Percentiles rank a stretch among this genome's conserved stretches.
These are phyloP conservation scores for Ptilodon capucinus DNA, from an alignment of 2,888 invertebrate genomes.

Conservation along the genomic window DNA sequence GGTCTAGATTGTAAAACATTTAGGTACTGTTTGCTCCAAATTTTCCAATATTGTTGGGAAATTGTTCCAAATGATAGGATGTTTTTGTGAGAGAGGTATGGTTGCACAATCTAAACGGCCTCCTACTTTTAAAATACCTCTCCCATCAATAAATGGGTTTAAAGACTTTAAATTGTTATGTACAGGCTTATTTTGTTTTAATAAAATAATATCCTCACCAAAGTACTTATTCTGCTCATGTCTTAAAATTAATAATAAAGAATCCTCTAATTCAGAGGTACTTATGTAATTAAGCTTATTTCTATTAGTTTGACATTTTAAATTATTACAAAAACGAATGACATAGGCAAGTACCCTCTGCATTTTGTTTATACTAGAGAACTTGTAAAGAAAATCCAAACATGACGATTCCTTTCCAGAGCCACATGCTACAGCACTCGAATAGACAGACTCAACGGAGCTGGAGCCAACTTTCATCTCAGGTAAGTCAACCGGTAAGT, in stretches of 20 bases:
- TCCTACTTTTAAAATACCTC: not conserved
- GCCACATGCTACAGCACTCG: not conserved
- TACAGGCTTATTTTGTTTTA: not conserved
- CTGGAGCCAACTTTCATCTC: not conserved
- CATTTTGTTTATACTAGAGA: not conserved
- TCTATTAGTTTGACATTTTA: not conserved
- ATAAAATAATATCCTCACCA: not conserved
- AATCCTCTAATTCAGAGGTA: not conserved
- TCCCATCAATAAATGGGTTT: not conserved
- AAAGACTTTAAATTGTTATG: not conserved
- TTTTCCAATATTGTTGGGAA: slow-evolving; percentile 7
- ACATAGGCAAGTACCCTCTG: not conserved
- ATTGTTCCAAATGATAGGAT: not conserved
- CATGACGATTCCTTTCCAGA: not conserved
- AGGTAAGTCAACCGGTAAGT: not conserved
- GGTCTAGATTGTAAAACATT: slow-evolving; percentile 5
- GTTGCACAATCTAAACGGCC: not conserved
- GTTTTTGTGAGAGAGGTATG: not conserved
- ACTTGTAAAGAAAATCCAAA: not conserved
- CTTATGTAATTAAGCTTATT: not conserved
- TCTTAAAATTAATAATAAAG: not conserved
- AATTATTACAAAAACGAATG: not conserved
- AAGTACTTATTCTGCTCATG: not conserved
- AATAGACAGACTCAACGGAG: not conserved
- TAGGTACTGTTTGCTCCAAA: slow-evolving; percentile 5